Evolutionary conservation across 2,797 vertebrate species (phyloP).

Genomic region (Calcarius lapponicus): DNA sequence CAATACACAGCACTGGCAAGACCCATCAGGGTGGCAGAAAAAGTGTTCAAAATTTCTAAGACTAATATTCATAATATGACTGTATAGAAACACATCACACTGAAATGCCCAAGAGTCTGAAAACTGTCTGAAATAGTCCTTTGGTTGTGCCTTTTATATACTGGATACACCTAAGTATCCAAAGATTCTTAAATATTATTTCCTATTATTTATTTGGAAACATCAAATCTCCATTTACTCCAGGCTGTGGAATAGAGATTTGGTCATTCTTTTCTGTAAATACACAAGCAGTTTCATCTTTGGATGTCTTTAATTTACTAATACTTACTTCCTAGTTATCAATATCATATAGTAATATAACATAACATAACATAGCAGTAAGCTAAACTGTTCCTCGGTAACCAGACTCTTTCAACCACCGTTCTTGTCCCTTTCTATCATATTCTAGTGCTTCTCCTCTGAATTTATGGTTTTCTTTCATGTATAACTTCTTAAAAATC

Average conservation of each 20-base stretch:
- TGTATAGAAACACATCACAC: not conserved
- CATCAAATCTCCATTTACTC: not conserved
- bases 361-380: not conserved
- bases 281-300: not conserved
- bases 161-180: not conserved
- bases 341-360: not conserved
- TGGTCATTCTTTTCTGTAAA: not conserved
- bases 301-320: not conserved
- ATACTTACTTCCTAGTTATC: not conserved
- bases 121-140: not conserved
- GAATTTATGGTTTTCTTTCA: not conserved
- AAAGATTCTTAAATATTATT: not conserved
- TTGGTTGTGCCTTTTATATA: not conserved
- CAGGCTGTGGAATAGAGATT: not conserved
- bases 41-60: not conserved
- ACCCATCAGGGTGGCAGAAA: not conserved
- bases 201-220: not conserved
- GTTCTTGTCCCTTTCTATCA: not conserved
- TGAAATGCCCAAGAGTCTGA: not conserved
- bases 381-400: not conserved
- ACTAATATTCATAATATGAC: not conserved
- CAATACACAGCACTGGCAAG: not conserved
- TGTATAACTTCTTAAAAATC: not conserved
- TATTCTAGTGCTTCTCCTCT: no score
- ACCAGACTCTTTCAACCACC: not conserved